Conservation (phyloP, 2,113 vertebrate genomes). For the Addax nasomaculatus region DNA sequence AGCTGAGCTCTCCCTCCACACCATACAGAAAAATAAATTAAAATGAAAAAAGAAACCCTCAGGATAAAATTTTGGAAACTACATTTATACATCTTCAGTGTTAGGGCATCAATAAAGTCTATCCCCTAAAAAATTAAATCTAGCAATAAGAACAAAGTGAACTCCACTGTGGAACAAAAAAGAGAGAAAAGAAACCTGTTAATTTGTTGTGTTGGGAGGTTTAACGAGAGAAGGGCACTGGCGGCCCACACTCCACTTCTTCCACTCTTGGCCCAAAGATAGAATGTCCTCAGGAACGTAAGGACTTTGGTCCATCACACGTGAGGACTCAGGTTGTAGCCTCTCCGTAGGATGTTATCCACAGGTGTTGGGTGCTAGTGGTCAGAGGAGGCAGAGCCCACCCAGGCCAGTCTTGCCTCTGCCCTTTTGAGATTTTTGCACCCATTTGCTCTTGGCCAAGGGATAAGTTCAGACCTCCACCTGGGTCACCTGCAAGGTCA, state of each 20-base stretch:
- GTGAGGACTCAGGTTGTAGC: accelerated
- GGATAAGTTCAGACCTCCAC: accelerated
- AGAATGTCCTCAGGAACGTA: accelerated
- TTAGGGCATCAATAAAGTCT: neutral
- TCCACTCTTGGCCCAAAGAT: accelerated
- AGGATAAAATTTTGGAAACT: neutral
- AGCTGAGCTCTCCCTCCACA: neutral
- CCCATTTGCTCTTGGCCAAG: neutral
- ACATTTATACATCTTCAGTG: no score
- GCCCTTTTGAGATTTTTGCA: accelerated
- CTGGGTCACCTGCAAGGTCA: accelerated
- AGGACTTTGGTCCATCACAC: accelerated
- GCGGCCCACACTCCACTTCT: accelerated
- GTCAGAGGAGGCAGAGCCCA: accelerated
- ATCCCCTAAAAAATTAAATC: no score
- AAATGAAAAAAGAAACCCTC: neutral
- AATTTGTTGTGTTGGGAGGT: accelerated
- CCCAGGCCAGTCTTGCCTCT: neutral
- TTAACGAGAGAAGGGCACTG: accelerated
- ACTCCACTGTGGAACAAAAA: no score
- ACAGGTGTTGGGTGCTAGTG: accelerated
- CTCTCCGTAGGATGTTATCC: accelerated
- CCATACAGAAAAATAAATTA: neutral
- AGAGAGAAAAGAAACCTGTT: accelerated
- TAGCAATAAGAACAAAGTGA: neutral